Evolutionary conservation across 2,797 vertebrate species (phyloP).

Genomic region (Takifugu rubripes): DNA sequence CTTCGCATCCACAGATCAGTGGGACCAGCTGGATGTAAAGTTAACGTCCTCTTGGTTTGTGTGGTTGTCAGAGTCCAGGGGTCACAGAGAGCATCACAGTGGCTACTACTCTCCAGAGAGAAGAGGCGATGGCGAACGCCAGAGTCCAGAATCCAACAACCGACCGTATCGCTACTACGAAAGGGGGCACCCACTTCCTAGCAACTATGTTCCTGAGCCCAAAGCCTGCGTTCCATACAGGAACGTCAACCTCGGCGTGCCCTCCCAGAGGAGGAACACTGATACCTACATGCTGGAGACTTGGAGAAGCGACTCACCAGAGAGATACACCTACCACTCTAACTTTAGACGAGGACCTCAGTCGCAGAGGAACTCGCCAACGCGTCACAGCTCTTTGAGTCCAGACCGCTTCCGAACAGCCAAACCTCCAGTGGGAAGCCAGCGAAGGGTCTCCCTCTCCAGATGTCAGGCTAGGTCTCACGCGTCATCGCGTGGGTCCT

Average conservation of each 20-base stretch:
- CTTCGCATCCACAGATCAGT: too few relatives aligned
- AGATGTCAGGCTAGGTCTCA: constrained; percentile 52
- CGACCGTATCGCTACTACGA: constrained; percentile 60
- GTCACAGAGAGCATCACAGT: constrained; percentile 67
- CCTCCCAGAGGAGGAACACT: constrained; percentile 71
- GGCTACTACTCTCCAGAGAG: constrained; percentile 76
- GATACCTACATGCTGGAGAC: constrained; percentile 60
- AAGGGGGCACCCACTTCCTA: constrained; percentile 72
- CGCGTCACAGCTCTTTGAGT: constrained; percentile 71
- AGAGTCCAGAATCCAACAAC: constrained; percentile 50
- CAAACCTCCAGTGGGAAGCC: constrained; percentile 44
- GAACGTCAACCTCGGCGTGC: constrained; percentile 75
- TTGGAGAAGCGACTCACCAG: constrained; percentile 78
- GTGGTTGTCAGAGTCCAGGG: constrained; percentile 61
- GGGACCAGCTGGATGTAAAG: background rate
- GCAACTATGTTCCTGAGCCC: constrained; percentile 73
- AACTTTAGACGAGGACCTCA: constrained; percentile 72
- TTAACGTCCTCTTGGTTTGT: constrained; percentile 1
- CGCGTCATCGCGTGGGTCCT: constrained; percentile 50
- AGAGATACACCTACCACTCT: constrained; percentile 76
- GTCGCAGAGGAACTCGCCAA: constrained; percentile 68
- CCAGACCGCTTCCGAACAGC: constrained; percentile 61
- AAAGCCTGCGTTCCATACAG: constrained; percentile 79
- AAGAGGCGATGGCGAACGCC: constrained; percentile 49
- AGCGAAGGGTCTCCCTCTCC: constrained; percentile 51